Conservation (phyloP, 1,140 invertebrate genomes). For the Helicoverpa armigera region DNA sequence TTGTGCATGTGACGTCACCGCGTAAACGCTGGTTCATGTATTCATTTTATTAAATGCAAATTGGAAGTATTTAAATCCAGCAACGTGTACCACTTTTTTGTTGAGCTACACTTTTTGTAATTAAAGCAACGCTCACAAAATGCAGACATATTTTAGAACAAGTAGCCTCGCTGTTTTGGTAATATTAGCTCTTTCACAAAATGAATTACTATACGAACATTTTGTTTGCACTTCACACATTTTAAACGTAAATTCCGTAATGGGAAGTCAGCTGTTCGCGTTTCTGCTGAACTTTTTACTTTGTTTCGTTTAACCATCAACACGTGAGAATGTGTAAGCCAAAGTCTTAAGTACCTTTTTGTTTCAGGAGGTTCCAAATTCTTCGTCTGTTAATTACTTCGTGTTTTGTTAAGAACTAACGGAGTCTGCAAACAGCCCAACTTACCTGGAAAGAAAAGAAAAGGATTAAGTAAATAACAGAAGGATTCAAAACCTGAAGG, state of each 20-base stretch:
- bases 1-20: constrained; percentile 23
- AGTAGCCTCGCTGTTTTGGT: neutral
- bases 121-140: neutral
- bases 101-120: neutral
- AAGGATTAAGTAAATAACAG: constrained; percentile 13
- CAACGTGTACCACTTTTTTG: neutral
- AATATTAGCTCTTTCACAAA: neutral
- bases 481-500: neutral
- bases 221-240: neutral
- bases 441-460: constrained; percentile 44
- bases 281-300: neutral
- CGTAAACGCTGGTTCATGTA: constrained; percentile 3
- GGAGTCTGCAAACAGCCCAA: constrained; percentile 18
- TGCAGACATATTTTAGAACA: neutral
- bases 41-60: constrained; percentile 3
- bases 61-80: constrained; percentile 18
- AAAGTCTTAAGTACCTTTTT: constrained; percentile 24
- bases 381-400: constrained; percentile 9
- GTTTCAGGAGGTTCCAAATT: neutral
- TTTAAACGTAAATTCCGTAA: neutral
- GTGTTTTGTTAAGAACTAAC: constrained; percentile 10
- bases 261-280: neutral
- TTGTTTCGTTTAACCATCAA: neutral
- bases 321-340: constrained; percentile 19
- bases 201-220: neutral